Evolutionary conservation across 1,140 invertebrate genomes (phyloP).

Genomic region (Heliconius himera): DNA sequence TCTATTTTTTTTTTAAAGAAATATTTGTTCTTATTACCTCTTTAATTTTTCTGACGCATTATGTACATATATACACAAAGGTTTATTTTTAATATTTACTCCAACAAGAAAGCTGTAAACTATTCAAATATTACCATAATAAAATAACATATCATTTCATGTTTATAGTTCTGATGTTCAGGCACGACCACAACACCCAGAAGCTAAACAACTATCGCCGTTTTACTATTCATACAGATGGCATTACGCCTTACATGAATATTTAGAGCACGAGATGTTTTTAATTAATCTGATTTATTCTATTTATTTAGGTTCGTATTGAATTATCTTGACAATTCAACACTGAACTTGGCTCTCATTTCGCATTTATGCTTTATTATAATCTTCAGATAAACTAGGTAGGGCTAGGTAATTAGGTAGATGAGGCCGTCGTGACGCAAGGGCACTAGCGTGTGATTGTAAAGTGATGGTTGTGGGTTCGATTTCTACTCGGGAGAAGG

Average conservation of each 20-base stretch:
- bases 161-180: slow-evolving; percentile 60
- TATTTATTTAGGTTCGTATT: slow-evolving; percentile 42
- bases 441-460: too few relatives aligned
- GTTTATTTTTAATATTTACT: not conserved
- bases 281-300: slow-evolving; percentile 51
- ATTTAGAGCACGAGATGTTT: slow-evolving; percentile 54
- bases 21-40: too few relatives aligned
- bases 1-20: too few relatives aligned
- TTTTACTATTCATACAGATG: slow-evolving; percentile 66
- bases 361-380: too few relatives aligned
- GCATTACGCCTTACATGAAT: slow-evolving; percentile 58
- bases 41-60: too few relatives aligned
- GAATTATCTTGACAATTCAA: not conserved
- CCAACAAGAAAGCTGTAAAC: slow-evolving; percentile 46
- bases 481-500: too few relatives aligned
- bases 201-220: slow-evolving; percentile 60
- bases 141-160: slow-evolving; percentile 61
- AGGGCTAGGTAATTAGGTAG: too few relatives aligned
- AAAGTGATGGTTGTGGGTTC: too few relatives aligned
- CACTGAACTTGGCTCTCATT: too few relatives aligned
- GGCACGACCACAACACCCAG: slow-evolving; percentile 63
- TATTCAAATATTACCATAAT: slow-evolving; percentile 65
- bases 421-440: too few relatives aligned
- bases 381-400: too few relatives aligned
- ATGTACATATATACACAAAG: too few relatives aligned